phyloP scores from a whole-genome alignment of 2,113 vertebrate species.

The Sterna hirundo region DNA sequence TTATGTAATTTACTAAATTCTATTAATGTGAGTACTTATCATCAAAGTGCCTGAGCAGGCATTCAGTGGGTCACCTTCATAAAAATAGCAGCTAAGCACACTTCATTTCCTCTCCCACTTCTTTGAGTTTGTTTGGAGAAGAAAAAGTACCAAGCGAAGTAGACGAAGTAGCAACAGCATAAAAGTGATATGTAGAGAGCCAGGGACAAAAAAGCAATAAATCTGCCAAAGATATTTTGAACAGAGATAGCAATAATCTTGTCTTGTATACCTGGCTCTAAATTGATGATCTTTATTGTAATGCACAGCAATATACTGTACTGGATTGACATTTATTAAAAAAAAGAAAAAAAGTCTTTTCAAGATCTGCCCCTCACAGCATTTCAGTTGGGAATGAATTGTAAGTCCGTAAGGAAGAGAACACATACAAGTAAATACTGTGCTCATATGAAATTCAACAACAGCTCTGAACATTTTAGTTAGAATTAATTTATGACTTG shows the following conservation, averaged over 20 bases:
- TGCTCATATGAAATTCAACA: slow-evolving; percentile 38
- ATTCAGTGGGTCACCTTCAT: slow-evolving; percentile 22
- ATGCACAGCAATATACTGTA: slow-evolving; percentile 37
- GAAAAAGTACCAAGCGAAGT: not conserved
- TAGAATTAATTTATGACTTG: slow-evolving; percentile 56
- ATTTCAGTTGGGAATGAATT: not conserved
- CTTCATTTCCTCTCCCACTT: not conserved
- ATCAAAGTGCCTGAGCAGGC: not conserved
- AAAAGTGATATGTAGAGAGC: slow-evolving; percentile 49
- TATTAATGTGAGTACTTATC: slow-evolving; percentile 17
- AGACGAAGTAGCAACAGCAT: not conserved
- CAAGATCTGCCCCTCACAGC: slow-evolving; percentile 4
- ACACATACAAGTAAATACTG: slow-evolving; percentile 30
- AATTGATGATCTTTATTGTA: slow-evolving; percentile 63
- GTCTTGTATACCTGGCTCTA: slow-evolving; percentile 42
- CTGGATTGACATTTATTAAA: slow-evolving; percentile 29
- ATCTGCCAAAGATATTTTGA: slow-evolving; percentile 42
- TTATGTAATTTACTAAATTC: slow-evolving; percentile 34
- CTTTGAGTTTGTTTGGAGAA: slow-evolving; percentile 37
- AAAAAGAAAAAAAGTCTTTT: slow-evolving; percentile 32
- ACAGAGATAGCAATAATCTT: slow-evolving; percentile 58
- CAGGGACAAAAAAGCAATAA: slow-evolving; percentile 49
- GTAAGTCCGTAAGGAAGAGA: not conserved
- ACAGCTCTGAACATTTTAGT: slow-evolving; percentile 37
- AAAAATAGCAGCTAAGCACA: not conserved